Evolutionary conservation across 2,888 invertebrate species (phyloP).

Genomic region (Diloba caeruleocephala): DNA sequence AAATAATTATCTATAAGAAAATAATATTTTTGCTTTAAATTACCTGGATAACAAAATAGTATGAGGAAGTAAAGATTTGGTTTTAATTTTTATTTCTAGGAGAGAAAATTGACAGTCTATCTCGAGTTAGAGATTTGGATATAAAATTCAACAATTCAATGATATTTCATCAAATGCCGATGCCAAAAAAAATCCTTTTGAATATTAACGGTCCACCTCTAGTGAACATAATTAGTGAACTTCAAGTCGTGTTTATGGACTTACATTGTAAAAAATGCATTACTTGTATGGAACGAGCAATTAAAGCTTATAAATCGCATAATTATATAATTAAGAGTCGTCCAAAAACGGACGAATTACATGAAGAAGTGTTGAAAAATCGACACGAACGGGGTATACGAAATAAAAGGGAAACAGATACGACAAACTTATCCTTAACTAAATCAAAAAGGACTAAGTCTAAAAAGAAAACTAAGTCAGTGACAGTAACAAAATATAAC

Average conservation of each 20-base stretch:
- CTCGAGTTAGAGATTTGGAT: conserved; percentile 14
- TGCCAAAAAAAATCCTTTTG: conserved; percentile 52
- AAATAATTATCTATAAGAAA: too few species aligned
- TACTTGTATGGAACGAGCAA: conserved; percentile 69
- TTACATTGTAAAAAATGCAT: conserved; percentile 63
- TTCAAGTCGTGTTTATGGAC: conserved; percentile 63
- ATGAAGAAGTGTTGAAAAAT: conserved; percentile 53
- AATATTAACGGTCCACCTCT: conserved; percentile 56
- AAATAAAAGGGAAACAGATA: conserved; percentile 54
- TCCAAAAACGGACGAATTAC: conserved; percentile 50
- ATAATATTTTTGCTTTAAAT: too few species aligned
- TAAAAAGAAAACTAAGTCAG: conserved; percentile 57
- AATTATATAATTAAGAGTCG: conserved; percentile 30
- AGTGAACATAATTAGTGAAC: conserved; percentile 49
- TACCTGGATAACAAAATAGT: too few species aligned
- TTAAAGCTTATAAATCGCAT: conserved; percentile 60
- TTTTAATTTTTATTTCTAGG: conserved; percentile 11
- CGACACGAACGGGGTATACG: conserved; percentile 43
- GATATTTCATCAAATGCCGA: conserved; percentile 26
- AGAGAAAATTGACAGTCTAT: neutral
- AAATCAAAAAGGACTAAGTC: conserved; percentile 53
- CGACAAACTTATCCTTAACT: conserved; percentile 19
- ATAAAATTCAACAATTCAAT: conserved; percentile 40
- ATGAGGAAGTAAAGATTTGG: too few species aligned
- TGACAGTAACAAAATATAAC: conserved; percentile 73